Conservation (phyloP, 1,140 invertebrate genomes). For the Ceratoteleas bidentatus region DNA sequence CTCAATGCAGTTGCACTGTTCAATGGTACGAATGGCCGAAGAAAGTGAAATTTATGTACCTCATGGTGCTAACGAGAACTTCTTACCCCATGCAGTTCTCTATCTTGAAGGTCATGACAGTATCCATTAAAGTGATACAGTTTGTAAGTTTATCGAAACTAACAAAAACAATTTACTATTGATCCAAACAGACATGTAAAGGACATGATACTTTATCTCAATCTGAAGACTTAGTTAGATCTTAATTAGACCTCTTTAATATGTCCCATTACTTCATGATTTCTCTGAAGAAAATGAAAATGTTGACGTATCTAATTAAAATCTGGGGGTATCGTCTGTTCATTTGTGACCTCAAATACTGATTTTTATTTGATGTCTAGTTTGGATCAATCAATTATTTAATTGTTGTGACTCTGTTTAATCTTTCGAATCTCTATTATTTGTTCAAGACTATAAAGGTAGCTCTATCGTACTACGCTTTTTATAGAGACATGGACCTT, state of each 20-base stretch:
- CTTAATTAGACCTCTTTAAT: no score
- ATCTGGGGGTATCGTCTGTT: no score
- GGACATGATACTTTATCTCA: no score
- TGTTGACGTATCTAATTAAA: no score
- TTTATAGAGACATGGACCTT: conserved; percentile 29
- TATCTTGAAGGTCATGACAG: conserved; percentile 2
- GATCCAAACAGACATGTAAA: no score
- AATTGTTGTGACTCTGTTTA: neutral
- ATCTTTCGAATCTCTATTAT: neutral
- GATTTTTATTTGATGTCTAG: no score
- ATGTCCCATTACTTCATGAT: no score
- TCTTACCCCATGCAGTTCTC: conserved; percentile 13
- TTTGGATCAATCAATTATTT: neutral
- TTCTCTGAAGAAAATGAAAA: no score
- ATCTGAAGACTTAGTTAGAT: no score
- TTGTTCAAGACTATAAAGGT: conserved; percentile 26
- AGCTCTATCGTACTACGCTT: conserved; percentile 13
- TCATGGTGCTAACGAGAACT: neutral
- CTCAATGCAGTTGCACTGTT: conserved; percentile 9
- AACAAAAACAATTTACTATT: no score
- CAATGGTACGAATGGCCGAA: conserved; percentile 22
- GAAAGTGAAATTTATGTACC: conserved; percentile 21
- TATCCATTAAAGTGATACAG: conserved; percentile 35
- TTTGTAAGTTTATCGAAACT: conserved; percentile 21
- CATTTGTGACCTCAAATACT: no score